Evolutionary conservation across 23 tunicate genomes (phyloP), one percentile per base, ranked within the genome.

Genomic region (Trididemnum nubilum): DNA sequence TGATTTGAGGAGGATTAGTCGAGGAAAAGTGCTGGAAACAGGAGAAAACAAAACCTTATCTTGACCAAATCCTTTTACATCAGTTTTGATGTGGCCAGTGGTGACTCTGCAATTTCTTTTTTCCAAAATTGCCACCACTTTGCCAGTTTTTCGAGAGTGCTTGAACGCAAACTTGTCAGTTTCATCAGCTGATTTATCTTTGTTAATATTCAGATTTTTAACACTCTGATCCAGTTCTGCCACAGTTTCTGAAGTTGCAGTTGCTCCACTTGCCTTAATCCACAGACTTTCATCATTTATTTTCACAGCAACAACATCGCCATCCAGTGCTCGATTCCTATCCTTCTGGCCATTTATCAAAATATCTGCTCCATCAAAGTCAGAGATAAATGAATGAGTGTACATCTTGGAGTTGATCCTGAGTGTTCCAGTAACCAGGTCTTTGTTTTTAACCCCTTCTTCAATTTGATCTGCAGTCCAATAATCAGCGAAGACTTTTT

Each of bases 241-340:
- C 3, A n/a, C 25, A 12, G 58, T 73, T 38, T n/a, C 7, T 21
- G 35, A 19, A 37, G 78, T 3, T 2, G 58, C 25, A 15, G 15
- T 7, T 25, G 4, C 7, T 37, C 15, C 9, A 73, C 7, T 40
- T 3, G 58, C 78, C 2, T 32, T 2, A 38, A 44, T 30, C 91
- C 88, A 85, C 18, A 81, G 69, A 51, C 33, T 27, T 28, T 64
- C 29, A 79, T 82, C 87, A 1, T 81, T 88, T n/a, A 94, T 36
- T 59, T 85, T 77, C 24, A 85, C 85, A 26, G 95, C 98, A 27
- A 94, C 95, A 1, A 85, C 31, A 82, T 94, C 98, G 26, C 98
- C 98, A 27, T 64, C 40, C 36, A 94, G 82, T 9, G 98, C 90
- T 9, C 98, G 86, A 60, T 94, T 94, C 35, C 95, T 49, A 27